A percentile compares a stretch with the other conserved stretches of the same genome.
Evolutionary conservation across 1,140 invertebrate species (phyloP).

Genomic region (Cydia pomonella): DNA sequence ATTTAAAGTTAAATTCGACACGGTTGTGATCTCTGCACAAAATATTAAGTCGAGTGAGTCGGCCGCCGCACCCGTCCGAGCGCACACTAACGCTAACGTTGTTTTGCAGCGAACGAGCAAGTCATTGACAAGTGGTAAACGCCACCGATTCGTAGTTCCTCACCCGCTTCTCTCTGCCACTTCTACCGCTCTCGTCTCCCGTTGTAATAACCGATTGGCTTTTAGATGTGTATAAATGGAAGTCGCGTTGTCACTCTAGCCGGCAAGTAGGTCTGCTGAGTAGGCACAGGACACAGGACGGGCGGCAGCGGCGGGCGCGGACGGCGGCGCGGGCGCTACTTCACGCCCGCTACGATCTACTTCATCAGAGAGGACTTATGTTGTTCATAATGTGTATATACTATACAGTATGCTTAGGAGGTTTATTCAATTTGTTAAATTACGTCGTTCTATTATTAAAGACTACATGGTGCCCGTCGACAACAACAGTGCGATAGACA

Average conservation of each 20-base stretch:
- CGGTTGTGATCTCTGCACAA: constrained; percentile 75
- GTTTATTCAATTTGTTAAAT: constrained; percentile 79
- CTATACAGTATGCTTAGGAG: constrained; percentile 77
- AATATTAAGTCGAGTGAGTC: constrained; percentile 61
- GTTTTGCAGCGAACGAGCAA: constrained; percentile 82
- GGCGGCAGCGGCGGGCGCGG: constrained; percentile 43
- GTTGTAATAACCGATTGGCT: constrained; percentile 63
- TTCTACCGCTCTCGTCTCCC: constrained; percentile 71
- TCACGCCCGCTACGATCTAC: constrained; percentile 52
- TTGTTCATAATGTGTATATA: constrained; percentile 80
- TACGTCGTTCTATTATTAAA: constrained; percentile 76
- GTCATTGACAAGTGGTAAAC: constrained; percentile 83
- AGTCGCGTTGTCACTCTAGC: constrained; percentile 41
- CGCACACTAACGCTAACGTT: constrained; percentile 74
- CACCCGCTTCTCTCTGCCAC: constrained; percentile 75
- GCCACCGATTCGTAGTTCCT: constrained; percentile 75
- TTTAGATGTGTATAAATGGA: constrained; percentile 49
- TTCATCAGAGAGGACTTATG: constrained; percentile 69
- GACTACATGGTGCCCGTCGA: constrained; percentile 80
- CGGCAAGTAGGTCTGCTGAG: constrained; percentile 38
- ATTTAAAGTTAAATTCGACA: constrained; percentile 75
- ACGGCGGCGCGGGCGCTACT: constrained; percentile 43
- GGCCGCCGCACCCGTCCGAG: constrained; percentile 63
- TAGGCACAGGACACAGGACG: constrained; percentile 34
- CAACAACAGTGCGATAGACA: constrained; percentile 78